Percentiles rank a stretch among this genome's conserved stretches.
These are phyloP conservation scores for Tipula unca DNA, from an alignment of 2,888 invertebrate genomes.

Conservation along the genomic window DNA sequence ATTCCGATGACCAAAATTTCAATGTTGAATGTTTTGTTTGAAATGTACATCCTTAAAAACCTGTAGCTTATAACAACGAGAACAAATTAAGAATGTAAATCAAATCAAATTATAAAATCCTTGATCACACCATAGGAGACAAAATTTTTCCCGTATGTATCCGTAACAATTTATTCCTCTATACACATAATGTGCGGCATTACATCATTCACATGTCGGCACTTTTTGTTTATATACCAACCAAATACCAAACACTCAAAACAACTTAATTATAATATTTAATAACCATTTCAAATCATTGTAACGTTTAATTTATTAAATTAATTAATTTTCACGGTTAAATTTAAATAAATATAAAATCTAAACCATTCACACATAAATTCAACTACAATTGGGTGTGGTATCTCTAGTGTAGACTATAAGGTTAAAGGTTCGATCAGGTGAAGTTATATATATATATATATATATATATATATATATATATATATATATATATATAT, in stretches of 20 bases:
- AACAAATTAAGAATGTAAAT: not conserved
- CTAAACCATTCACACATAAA: not conserved
- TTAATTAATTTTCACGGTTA: not conserved
- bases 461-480: no score
- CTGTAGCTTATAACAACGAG: not conserved
- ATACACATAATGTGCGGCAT: not conserved
- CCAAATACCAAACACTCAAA: not conserved
- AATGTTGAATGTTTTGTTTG: no score
- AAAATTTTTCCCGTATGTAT: not conserved
- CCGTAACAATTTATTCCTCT: not conserved
- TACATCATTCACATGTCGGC: not conserved
- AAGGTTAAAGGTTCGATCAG: not conserved
- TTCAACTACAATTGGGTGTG: not conserved
- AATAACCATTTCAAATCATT: not conserved
- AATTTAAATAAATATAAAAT: not conserved
- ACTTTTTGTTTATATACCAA: not conserved
- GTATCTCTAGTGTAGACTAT: not conserved
- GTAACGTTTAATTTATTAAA: not conserved
- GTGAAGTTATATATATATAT: no score
- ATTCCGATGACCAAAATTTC: no score
- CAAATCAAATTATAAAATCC: not conserved
- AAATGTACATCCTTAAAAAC: no score
- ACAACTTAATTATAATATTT: not conserved
- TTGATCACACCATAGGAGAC: not conserved
- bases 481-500: no score